Evolutionary conservation across 2,888 invertebrate species (phyloP), one percentile per base, ranked within the genome.

Genomic region (Myathropa florea): DNA sequence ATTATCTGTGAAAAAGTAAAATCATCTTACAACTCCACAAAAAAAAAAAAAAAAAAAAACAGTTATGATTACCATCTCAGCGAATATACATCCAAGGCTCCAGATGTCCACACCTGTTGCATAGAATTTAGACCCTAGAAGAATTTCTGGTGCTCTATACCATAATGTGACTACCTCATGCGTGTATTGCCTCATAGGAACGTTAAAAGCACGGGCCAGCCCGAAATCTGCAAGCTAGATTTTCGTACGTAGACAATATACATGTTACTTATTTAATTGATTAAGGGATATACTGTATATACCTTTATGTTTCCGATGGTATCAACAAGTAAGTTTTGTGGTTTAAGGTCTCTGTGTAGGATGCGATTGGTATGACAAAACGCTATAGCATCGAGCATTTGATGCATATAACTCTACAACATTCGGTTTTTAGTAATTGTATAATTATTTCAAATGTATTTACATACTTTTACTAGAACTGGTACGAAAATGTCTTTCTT

Each of bases 111-210:
- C 97, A 14, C 97, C 96, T 53, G 97, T 97, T 23, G 97, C 96
- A 92, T 99, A 99, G 90, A 96, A 95, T 91, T 96, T 96, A 18
- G 97, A 95, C 59, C 99, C 99, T 26, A 99, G 94, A 83, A 99
- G 94, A 89, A 99, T 96, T 93, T 99, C 99, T 1, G 99, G 99
- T 7, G 99, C 97, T 90, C 99, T 95, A 93, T 99, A 99, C 99
- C 99, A 99, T 86, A 99, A 94, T 0, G 99, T 99, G 4, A 99
- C 97, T 18, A 98, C 97, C 93, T 97, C 97, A 93, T 99, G 99
- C 0, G 99, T 99, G 93, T 98, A 99, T 0, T 97, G 96, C 85
- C 98, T 94, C 89, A 98, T 96, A 14, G 99, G 99, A 55, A 99
- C 94, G 76, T 96, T 97, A 93, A 98, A 98, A 53, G 97, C 96